Percentiles rank a stretch among this genome's conserved stretches.
Evolutionary conservation across 2,888 invertebrate species (phyloP).

Genomic region (Oscheius onirici): DNA sequence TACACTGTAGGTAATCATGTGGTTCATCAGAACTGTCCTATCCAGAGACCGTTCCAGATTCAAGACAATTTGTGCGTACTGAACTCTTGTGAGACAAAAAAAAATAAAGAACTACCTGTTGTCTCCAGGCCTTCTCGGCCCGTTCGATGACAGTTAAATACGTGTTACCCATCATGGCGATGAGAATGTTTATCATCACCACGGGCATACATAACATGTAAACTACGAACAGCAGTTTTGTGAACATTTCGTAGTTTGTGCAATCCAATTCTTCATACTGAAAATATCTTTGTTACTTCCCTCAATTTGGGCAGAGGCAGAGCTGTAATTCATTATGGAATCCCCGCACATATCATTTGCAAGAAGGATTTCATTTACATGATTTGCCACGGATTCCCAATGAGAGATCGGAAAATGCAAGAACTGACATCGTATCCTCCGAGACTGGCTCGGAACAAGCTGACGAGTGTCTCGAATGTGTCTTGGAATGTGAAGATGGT

Average conservation of each 20-base stretch:
- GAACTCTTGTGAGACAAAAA: too few relatives aligned
- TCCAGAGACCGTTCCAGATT: conserved; percentile 92
- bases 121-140: conserved; percentile 98
- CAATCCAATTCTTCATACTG: conserved; percentile 91
- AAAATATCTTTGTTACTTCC: conserved; percentile 52
- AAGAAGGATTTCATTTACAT: background rate
- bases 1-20: conserved; percentile 93
- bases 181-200: conserved; percentile 81
- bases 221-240: conserved; percentile 90
- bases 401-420: background rate
- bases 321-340: too few relatives aligned
- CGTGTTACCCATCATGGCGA: conserved; percentile 98
- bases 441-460: conserved; percentile 93
- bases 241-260: conserved; percentile 89
- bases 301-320: background rate
- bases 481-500: conserved; percentile 75
- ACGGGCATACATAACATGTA: conserved; percentile 98
- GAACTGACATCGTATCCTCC: conserved; percentile 93
- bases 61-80: conserved; percentile 99
- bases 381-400: background rate
- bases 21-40: conserved; percentile 87
- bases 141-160: conserved; percentile 97
- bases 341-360: background rate
- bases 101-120: too few relatives aligned
- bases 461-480: conserved; percentile 94